A percentile compares a stretch with the other conserved stretches of the same genome.
phyloP scores from a whole-genome alignment of 2,888 invertebrate genomes.

The Lycia hirtaria region DNA sequence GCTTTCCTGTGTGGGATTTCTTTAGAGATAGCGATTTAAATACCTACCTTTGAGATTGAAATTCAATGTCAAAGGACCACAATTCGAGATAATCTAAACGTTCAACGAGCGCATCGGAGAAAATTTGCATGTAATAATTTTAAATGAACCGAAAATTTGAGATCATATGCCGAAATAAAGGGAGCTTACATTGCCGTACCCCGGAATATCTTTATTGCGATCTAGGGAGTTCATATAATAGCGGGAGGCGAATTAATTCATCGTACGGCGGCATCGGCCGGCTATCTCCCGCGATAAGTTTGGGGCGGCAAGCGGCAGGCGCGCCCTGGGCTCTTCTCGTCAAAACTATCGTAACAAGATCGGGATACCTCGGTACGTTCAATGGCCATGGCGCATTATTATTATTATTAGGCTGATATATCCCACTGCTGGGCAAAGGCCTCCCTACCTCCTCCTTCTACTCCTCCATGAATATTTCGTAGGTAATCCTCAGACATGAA shows the following conservation, averaged over 20 bases:
- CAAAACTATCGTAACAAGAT: constrained; percentile 79
- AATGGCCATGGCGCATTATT: no score
- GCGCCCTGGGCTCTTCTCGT: constrained; percentile 60
- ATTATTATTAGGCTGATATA: no score
- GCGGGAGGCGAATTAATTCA: constrained; percentile 78
- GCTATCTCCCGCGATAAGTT: constrained; percentile 73
- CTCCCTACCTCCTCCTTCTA: no score
- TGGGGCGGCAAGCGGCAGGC: constrained; percentile 42
- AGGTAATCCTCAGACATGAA: no score
- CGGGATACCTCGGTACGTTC: constrained; percentile 71
- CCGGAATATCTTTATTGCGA: constrained; percentile 74
- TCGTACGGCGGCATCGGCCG: constrained; percentile 64
- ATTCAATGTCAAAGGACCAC: constrained; percentile 38
- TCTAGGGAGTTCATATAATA: constrained; percentile 74
- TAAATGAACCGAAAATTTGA: constrained; percentile 65
- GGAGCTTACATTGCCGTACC: constrained; percentile 55
- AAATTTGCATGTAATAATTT: constrained; percentile 52
- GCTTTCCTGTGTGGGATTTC: no score
- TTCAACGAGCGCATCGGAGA: constrained; percentile 33
- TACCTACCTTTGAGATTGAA: constrained; percentile 40
- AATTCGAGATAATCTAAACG: constrained; percentile 36
- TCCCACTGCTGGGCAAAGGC: no score
- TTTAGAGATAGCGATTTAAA: constrained; percentile 28
- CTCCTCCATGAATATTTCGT: no score
- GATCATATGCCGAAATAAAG: constrained; percentile 55